A percentile compares a stretch with the other conserved stretches of the same genome.
Conservation (phyloP, 2,797 vertebrate species). For the Linurgus olivaceus region DNA sequence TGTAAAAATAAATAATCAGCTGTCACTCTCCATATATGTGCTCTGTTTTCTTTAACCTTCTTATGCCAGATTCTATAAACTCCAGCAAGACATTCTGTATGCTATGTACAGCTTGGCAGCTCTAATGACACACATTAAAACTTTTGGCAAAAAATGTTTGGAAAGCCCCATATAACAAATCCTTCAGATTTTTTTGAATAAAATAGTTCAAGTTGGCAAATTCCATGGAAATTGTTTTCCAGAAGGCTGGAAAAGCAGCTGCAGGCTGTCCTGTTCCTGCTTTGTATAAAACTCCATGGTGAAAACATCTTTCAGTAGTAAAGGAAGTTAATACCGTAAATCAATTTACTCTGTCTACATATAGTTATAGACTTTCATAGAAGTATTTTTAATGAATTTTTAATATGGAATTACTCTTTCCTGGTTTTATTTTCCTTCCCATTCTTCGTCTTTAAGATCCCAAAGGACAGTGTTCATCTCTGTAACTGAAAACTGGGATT, state of each 20-base stretch:
- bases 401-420: conserved; percentile 56
- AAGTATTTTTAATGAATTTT: conserved; percentile 62
- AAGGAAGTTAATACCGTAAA: conserved; percentile 62
- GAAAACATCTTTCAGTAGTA: conserved; percentile 37
- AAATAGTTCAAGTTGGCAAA: conserved; percentile 32
- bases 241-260: conserved; percentile 7
- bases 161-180: conserved; percentile 40
- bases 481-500: neutral
- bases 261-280: neutral
- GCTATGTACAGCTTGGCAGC: conserved; percentile 3
- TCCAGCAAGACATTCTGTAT: conserved; percentile 6
- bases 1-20: conserved; percentile 53
- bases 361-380: conserved; percentile 46
- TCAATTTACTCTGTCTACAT: conserved; percentile 62
- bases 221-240: conserved; percentile 10
- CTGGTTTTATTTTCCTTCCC: conserved; percentile 36
- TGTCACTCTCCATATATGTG: conserved; percentile 41
- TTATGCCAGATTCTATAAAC: conserved; percentile 58
- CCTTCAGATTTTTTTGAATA: conserved; percentile 38
- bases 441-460: neutral
- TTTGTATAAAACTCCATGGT: neutral
- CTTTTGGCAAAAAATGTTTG: conserved; percentile 33
- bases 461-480: neutral
- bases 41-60: conserved; percentile 64
- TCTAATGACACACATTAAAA: conserved; percentile 45